Evolutionary conservation across 2,797 vertebrate genomes (phyloP).

Genomic region (Fistularia tabacaria): DNA sequence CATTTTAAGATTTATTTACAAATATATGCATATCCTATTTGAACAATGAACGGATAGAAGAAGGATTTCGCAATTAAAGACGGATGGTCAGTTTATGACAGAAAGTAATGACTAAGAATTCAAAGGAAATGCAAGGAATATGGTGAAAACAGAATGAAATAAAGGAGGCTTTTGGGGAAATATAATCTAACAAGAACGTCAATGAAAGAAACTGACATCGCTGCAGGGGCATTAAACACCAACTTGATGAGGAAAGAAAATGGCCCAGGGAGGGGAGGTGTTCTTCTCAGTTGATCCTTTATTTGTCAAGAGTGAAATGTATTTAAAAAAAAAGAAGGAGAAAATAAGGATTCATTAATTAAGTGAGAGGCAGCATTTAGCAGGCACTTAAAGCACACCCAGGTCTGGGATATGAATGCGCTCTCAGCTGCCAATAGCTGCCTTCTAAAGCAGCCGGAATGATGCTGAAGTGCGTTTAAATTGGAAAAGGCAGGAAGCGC

Average conservation of each 20-base stretch:
- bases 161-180: conserved; percentile 38
- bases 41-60: too few relatives aligned
- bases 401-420: conserved; percentile 84
- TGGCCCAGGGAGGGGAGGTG: conserved; percentile 43
- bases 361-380: conserved; percentile 92
- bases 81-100: conserved; percentile 18
- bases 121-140: conserved; percentile 35
- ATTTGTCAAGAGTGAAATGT: conserved; percentile 24
- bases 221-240: conserved; percentile 23
- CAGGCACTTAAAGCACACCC: conserved; percentile 75
- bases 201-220: conserved; percentile 36
- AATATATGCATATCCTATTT: too few relatives aligned
- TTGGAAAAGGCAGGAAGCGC: conserved; percentile 11
- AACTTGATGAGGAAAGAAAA: conserved; percentile 72
- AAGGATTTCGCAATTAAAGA: too few relatives aligned
- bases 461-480: too few relatives aligned
- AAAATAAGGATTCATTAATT: conserved; percentile 77
- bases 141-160: conserved; percentile 27
- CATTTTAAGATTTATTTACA: too few relatives aligned
- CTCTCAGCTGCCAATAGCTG: conserved; percentile 72
- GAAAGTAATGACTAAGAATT: conserved; percentile 19
- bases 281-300: conserved; percentile 35
- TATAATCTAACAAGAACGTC: conserved; percentile 39
- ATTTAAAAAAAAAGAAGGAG: conserved; percentile 90
- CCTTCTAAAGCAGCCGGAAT: too few relatives aligned